A percentile compares a stretch with the other conserved stretches of the same genome.
These are phyloP conservation scores for Limosa lapponica DNA, from an alignment of 2,797 vertebrate genomes.

Conservation along the genomic window DNA sequence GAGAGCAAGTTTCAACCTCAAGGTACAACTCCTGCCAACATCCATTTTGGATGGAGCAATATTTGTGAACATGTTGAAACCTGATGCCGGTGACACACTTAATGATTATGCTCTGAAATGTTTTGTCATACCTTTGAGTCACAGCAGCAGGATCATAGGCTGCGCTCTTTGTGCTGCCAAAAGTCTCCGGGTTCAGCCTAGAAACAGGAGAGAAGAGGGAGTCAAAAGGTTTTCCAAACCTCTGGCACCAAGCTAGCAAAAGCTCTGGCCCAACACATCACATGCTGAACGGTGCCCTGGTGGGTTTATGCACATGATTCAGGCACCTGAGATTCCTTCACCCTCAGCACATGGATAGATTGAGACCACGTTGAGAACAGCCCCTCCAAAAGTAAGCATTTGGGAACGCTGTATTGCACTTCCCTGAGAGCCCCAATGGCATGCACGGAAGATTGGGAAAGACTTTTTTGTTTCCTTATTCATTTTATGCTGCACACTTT, in stretches of 20 bases:
- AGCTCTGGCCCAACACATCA: not conserved
- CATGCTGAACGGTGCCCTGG: not conserved
- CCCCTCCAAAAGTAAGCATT: not conserved
- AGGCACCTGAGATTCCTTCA: not conserved
- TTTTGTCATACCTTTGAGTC: not conserved
- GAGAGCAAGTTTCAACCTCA: not conserved
- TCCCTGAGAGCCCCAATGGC: not conserved
- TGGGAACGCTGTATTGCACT: not conserved
- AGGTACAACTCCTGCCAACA: not conserved
- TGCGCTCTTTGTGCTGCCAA: not conserved
- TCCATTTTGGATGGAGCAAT: not conserved
- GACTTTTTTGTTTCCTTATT: not conserved
- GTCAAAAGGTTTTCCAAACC: not conserved
- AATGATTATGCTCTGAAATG: not conserved
- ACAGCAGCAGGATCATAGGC: not conserved
- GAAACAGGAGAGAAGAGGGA: not conserved
- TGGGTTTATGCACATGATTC: not conserved
- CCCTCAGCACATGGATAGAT: not conserved
- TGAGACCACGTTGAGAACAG: not conserved
- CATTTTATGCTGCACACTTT: not conserved
- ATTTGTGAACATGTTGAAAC: slow-evolving; percentile 2
- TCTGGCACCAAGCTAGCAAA: not conserved
- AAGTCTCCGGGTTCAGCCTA: not conserved
- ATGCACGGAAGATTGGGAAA: not conserved
- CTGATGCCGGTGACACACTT: not conserved